Evolutionary conservation across 1,140 invertebrate genomes (phyloP).

Genomic region (Drosophila lacteicornis): DNA sequence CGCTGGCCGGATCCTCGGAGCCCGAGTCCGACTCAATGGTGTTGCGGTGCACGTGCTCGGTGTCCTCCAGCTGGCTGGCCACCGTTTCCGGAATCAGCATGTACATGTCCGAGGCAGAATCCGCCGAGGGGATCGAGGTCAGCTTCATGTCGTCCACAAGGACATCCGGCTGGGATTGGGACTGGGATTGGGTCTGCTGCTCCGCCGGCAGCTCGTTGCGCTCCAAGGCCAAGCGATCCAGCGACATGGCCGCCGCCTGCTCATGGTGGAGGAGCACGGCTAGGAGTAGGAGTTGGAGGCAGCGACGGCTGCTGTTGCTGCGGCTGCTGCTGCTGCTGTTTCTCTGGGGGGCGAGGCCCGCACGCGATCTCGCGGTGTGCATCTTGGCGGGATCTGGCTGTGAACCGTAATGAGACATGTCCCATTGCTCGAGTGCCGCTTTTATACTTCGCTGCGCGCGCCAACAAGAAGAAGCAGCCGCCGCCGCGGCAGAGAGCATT

Average conservation of each 20-base stretch:
- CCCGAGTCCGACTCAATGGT: slow-evolving; percentile 56
- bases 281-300: slow-evolving; percentile 24
- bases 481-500: background rate
- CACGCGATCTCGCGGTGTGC: slow-evolving; percentile 78
- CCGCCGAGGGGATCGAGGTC: slow-evolving; percentile 58
- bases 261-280: slow-evolving; percentile 3
- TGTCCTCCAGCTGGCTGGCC: slow-evolving; percentile 66
- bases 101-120: slow-evolving; percentile 67
- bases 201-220: slow-evolving; percentile 64
- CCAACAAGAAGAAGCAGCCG: background rate
- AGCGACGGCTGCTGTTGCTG: slow-evolving; percentile 15
- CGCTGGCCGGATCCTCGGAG: slow-evolving; percentile 20
- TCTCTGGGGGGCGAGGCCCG: slow-evolving; percentile 16
- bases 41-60: slow-evolving; percentile 69
- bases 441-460: slow-evolving; percentile 79
- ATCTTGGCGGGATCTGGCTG: slow-evolving; percentile 84
- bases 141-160: slow-evolving; percentile 78
- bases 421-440: slow-evolving; percentile 79
- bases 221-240: slow-evolving; percentile 75
- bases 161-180: slow-evolving; percentile 15
- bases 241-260: slow-evolving; percentile 59
- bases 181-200: background rate
- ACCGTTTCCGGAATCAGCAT: slow-evolving; percentile 71
- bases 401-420: slow-evolving; percentile 85
- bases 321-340: background rate